Conservation (phyloP, 1,140 invertebrate genomes). For the Goniozus legneri region DNA sequence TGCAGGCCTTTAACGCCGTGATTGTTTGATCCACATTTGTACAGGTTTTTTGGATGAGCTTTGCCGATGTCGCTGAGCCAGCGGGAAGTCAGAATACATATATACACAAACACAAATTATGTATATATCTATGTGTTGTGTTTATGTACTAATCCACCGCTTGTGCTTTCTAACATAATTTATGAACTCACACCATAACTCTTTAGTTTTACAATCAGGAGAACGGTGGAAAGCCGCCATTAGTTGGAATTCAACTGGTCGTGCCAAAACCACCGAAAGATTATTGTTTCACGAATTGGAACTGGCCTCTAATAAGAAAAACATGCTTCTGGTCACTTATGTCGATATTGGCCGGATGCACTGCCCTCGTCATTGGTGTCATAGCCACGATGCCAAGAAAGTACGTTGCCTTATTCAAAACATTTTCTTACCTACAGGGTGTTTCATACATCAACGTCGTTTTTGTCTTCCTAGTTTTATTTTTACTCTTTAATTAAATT, state of each 20-base stretch:
- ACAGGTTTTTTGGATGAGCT: too few relatives aligned
- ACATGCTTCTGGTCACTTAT: conserved; percentile 68
- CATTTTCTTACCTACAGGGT: background rate
- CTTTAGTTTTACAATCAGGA: conserved; percentile 57
- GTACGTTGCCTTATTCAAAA: conserved; percentile 41
- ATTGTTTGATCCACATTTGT: too few relatives aligned
- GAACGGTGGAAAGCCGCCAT: conserved; percentile 54
- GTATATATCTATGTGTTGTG: too few relatives aligned
- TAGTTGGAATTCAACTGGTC: conserved; percentile 56
- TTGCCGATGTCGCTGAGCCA: too few relatives aligned
- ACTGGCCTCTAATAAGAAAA: conserved; percentile 73
- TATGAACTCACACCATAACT: conserved; percentile 25
- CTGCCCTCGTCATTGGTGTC: conserved; percentile 67
- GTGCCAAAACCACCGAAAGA: conserved; percentile 59
- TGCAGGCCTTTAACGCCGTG: too few relatives aligned
- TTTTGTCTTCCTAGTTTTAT: too few relatives aligned
- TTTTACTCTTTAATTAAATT: too few relatives aligned
- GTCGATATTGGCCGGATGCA: conserved; percentile 64
- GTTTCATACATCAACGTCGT: conserved; percentile 1
- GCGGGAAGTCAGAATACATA: too few relatives aligned
- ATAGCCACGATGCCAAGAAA: conserved; percentile 67
- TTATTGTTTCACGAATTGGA: conserved; percentile 73
- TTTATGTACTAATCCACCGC: conserved; percentile 21
- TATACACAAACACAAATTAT: background rate
- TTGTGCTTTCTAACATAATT: conserved; percentile 28